Base-by-base conservation (phyloP, 2,113 vertebrate species). In the Aspiorhynchus laticeps region DNA sequence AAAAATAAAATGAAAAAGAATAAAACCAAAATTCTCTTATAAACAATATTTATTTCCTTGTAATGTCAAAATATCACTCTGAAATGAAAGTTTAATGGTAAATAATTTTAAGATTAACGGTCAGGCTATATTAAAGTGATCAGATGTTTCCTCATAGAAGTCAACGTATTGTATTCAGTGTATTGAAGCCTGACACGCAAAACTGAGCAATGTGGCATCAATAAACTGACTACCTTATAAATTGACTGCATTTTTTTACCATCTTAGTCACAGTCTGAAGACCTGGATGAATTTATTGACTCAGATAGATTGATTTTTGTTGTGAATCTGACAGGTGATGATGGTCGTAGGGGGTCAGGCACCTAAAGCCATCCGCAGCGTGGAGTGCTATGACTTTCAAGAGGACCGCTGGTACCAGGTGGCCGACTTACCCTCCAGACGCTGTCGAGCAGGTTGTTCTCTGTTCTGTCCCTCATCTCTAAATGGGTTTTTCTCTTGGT, bases 281-380 rank as follows among this genome's bases (percentile, higher is more conserved):
- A n/a, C 14, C 28, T 33, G 28, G 26, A 17, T 33, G 28, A 69
- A 4, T 33, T 1, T 19, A 53, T 12, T 33, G 15, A 19, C 65
- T 19, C 28, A 14, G 53, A 5, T 17, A 0, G 17, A 31, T 71
- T 14, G 36, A 5, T 77, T 11, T 89, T 1, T 2, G 1, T 19
- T 76, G 33, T 86, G 28, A 14, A 61, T 91, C 61, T 89, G 75
- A 89, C 92, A 99, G 98, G 97, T 98, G 92, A 99, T 99, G 98
- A 97, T 99, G 0, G 98, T 99, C 90, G 98, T 99, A 74, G 98
- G 98, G 0, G 98, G 98, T 36, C 98, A 99, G 91, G 98, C 98
- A 0, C 98, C 98, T 17, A 99, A 99, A 93, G 98, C 98, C 38
- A 99, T 99, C 89, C 97, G 97, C 85, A 97, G 97, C 0, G 98